These are phyloP conservation scores for Drosophila lacteicornis DNA, from an alignment of 1,140 invertebrate genomes.

Conservation along the genomic window DNA sequence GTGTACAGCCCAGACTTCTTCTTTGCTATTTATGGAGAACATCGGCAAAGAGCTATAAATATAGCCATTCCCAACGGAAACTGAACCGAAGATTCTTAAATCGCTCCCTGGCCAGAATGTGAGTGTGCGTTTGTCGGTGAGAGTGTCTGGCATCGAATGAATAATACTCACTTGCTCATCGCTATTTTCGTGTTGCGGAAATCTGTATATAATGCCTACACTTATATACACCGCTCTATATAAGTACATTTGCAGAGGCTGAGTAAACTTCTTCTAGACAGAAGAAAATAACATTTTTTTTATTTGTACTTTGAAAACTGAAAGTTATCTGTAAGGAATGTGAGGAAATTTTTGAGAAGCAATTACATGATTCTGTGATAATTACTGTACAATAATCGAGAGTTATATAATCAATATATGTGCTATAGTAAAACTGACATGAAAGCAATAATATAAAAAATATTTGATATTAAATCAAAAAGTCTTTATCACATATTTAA, in stretches of 20 bases:
- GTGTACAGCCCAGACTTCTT: conserved; percentile 36
- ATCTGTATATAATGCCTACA: conserved; percentile 47
- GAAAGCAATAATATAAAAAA: background rate
- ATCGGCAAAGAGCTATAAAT: conserved; percentile 65
- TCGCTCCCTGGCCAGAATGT: conserved; percentile 40
- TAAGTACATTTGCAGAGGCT: conserved; percentile 5
- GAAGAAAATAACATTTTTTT: background rate
- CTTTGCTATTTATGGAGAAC: conserved; percentile 76
- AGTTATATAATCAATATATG: background rate
- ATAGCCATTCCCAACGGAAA: conserved; percentile 31
- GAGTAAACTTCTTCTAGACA: conserved; percentile 6
- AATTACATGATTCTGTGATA: background rate
- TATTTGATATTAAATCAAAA: background rate
- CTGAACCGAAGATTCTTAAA: conserved; percentile 35
- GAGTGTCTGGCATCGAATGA: conserved; percentile 52
- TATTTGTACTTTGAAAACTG: conserved; percentile 9
- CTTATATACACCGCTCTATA: conserved; percentile 15
- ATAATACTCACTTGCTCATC: conserved; percentile 78
- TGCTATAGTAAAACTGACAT: background rate
- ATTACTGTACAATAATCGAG: background rate
- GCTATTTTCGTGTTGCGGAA: conserved; percentile 76
- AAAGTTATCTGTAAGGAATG: conserved; percentile 22
- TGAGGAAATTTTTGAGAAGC: background rate
- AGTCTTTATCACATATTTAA: too few species aligned
- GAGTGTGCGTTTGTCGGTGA: conserved; percentile 39